phyloP scores from a whole-genome alignment of 2,113 vertebrate genomes.

The Circaetus cinerascens region DNA sequence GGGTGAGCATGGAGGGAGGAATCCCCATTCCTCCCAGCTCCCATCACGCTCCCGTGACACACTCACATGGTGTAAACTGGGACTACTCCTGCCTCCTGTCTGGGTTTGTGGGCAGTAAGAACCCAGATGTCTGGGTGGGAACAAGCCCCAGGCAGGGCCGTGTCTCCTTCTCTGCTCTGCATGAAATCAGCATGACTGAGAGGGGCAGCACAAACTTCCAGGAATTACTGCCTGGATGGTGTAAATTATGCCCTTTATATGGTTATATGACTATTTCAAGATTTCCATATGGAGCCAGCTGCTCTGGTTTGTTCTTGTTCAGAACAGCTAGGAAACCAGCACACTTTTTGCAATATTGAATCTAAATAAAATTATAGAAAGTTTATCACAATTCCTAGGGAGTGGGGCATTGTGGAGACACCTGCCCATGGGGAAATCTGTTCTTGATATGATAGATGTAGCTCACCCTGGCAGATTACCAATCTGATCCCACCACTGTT shows the following conservation, averaged over 20 bases:
- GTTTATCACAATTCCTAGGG: background rate
- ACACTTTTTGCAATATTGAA: background rate
- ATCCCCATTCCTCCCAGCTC: background rate
- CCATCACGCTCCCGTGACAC: rapidly evolving
- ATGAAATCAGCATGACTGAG: background rate
- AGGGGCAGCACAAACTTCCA: background rate
- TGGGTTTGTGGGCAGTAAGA: background rate
- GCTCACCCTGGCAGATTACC: background rate
- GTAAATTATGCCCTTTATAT: background rate
- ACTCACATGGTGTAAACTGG: background rate
- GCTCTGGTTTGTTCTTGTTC: background rate
- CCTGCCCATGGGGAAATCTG: background rate
- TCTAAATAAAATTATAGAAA: background rate
- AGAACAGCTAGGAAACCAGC: background rate
- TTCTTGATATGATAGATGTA: background rate
- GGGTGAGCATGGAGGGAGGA: background rate
- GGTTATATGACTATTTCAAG: background rate
- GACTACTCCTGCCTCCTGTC: background rate
- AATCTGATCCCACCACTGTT: background rate
- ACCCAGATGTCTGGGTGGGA: background rate
- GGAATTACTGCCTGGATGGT: background rate
- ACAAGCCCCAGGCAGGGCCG: background rate
- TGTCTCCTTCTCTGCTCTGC: background rate
- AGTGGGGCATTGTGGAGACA: background rate
- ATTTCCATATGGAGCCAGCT: background rate